These are phyloP conservation scores for Cirrhinus molitorella DNA, from an alignment of 2,797 vertebrate genomes.

Conservation along the genomic window DNA sequence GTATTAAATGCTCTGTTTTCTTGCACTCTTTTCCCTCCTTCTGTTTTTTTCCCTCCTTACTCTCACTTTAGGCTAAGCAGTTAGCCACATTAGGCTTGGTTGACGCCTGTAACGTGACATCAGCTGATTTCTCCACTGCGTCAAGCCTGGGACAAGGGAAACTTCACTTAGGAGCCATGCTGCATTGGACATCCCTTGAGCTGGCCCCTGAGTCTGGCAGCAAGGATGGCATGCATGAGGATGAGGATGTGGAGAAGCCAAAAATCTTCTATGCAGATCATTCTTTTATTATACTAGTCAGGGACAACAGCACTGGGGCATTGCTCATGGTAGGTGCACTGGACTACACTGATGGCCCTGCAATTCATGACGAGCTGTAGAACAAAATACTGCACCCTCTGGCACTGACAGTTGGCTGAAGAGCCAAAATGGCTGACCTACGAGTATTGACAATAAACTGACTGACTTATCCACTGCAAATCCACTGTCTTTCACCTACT, in stretches of 20 bases:
- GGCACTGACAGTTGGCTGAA: slow-evolving; percentile 55
- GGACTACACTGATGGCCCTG: slow-evolving; percentile 69
- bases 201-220: slow-evolving; percentile 64
- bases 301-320: slow-evolving; percentile 58
- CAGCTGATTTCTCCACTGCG: slow-evolving; percentile 68
- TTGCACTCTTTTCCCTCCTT: not conserved
- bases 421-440: slow-evolving; percentile 24
- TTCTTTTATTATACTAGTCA: slow-evolving; percentile 39
- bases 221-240: slow-evolving; percentile 48
- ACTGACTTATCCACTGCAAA: slow-evolving; percentile 39
- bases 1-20: slow-evolving; percentile 12
- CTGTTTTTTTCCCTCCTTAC: not conserved
- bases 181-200: slow-evolving; percentile 76
- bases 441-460: slow-evolving; percentile 5
- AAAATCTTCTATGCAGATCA: slow-evolving; percentile 66
- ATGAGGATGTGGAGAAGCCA: slow-evolving; percentile 64
- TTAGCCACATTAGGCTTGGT: slow-evolving; percentile 73
- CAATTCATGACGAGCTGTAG: slow-evolving; percentile 75
- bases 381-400: not conserved
- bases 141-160: slow-evolving; percentile 59
- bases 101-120: slow-evolving; percentile 69
- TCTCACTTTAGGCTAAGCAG: slow-evolving; percentile 68
- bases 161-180: slow-evolving; percentile 68
- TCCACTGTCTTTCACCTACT: not conserved
- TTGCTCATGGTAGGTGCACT: slow-evolving; percentile 76